These are phyloP conservation scores for Teleiodes luculella DNA, from an alignment of 2,888 invertebrate genomes.

Conservation along the genomic window DNA sequence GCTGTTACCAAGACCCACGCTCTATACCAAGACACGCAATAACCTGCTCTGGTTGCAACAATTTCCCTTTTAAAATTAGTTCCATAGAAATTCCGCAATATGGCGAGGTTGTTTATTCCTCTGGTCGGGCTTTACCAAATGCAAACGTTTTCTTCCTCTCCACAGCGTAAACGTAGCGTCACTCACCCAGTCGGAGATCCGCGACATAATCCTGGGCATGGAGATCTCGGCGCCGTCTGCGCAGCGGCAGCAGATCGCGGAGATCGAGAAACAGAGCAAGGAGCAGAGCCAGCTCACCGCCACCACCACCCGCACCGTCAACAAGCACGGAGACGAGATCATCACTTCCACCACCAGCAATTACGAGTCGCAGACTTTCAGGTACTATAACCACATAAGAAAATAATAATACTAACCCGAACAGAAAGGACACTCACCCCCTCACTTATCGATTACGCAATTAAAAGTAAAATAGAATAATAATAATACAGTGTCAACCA, in stretches of 20 bases:
- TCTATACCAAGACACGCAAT: too few species aligned
- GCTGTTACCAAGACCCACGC: too few species aligned
- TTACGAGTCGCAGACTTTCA: conserved; percentile 98
- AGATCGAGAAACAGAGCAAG: conserved; percentile 99
- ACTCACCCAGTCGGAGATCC: conserved; percentile 98
- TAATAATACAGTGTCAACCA: too few species aligned
- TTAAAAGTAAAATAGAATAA: too few species aligned
- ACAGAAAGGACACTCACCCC: too few species aligned
- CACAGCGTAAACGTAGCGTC: conserved; percentile 97
- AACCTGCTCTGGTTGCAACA: too few species aligned
- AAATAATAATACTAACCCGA: too few species aligned
- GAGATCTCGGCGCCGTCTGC: conserved; percentile 99
- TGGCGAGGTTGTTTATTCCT: too few species aligned
- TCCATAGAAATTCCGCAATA: too few species aligned
- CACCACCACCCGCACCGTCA: conserved; percentile 98
- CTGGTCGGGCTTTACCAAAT: too few species aligned
- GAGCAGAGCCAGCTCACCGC: conserved; percentile 99
- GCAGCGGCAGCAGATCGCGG: conserved; percentile 99
- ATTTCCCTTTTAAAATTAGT: too few species aligned
- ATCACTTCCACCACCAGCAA: conserved; percentile 99
- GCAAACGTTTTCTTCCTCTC: background rate
- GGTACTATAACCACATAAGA: conserved; percentile 31
- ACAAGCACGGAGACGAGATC: conserved; percentile 99
- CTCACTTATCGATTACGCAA: too few species aligned
- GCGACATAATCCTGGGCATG: conserved; percentile 99